A percentile compares a stretch with the other conserved stretches of the same genome.
phyloP scores from a whole-genome alignment of 35 echinoderm and acorn worm species.

The Apostichopus parvimensis region DNA sequence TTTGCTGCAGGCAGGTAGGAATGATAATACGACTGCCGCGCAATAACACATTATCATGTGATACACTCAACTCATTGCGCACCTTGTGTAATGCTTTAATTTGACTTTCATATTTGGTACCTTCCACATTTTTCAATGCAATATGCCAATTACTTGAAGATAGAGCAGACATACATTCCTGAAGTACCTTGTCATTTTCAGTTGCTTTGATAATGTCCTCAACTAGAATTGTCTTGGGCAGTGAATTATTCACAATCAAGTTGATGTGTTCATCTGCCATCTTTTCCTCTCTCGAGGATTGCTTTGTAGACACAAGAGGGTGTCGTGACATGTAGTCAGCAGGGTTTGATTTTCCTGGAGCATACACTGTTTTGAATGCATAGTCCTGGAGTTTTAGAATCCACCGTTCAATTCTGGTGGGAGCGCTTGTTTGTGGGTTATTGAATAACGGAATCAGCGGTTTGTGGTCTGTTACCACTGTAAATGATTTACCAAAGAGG shows the following conservation, averaged over 20 bases:
- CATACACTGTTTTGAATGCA: constrained; percentile 41
- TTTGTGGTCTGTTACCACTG: constrained; percentile 85
- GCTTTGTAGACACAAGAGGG: constrained; percentile 10
- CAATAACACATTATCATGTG: neutral
- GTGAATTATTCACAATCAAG: neutral
- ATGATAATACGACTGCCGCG: neutral
- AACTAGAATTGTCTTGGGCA: constrained; percentile 30
- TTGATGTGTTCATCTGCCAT: constrained; percentile 62
- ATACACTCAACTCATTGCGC: neutral
- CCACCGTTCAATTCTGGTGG: constrained; percentile 79
- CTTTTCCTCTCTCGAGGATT: constrained; percentile 30
- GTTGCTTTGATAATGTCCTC: too few species aligned
- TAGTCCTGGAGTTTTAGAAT: constrained; percentile 62
- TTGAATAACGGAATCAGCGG: constrained; percentile 81
- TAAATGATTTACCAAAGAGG: constrained; percentile 65
- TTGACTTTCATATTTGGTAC: too few species aligned
- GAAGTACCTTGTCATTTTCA: too few species aligned
- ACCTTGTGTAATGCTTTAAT: neutral
- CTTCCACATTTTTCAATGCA: too few species aligned
- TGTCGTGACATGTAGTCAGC: constrained; percentile 70
- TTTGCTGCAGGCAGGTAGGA: too few species aligned
- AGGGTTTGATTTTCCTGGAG: constrained; percentile 55
- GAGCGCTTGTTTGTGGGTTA: constrained; percentile 59
- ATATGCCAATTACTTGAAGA: neutral
- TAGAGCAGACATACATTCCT: too few species aligned